phyloP scores from a whole-genome alignment of 1,140 invertebrate genomes.

The Caenorhabditis brenneri region DNA sequence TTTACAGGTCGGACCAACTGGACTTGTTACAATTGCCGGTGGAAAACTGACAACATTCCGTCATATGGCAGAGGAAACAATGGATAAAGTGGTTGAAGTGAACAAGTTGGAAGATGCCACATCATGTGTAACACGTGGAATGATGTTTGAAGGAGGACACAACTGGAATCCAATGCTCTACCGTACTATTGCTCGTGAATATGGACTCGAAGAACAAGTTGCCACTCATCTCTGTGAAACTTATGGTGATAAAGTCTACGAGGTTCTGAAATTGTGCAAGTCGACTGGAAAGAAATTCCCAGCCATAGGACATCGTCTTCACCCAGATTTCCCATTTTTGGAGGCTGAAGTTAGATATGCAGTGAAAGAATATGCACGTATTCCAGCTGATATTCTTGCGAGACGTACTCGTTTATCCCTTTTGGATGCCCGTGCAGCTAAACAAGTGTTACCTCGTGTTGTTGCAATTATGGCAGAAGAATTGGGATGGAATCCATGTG shows the following conservation, averaged over 20 bases:
- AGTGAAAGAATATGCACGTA: conserved; percentile 90
- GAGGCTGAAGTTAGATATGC: conserved; percentile 96
- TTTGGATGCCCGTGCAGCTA: conserved; percentile 89
- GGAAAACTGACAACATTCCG: conserved; percentile 99
- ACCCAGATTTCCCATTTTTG: conserved; percentile 97
- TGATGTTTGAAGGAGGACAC: conserved; percentile 91
- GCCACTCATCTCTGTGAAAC: conserved; percentile 91
- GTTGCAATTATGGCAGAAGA: conserved; percentile 96
- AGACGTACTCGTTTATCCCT: conserved; percentile 89
- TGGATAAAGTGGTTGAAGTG: conserved; percentile 85
- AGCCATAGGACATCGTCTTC: conserved; percentile 91
- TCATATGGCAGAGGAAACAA: conserved; percentile 93
- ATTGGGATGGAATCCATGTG: conserved; percentile 85
- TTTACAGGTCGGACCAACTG: conserved; percentile 78
- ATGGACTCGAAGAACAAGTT: conserved; percentile 77
- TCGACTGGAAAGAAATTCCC: conserved; percentile 93
- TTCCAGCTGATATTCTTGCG: conserved; percentile 94
- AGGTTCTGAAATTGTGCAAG: conserved; percentile 91
- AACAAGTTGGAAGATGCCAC: conserved; percentile 60
- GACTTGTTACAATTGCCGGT: conserved; percentile 94
- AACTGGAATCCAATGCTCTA: conserved; percentile 96
- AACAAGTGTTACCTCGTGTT: conserved; percentile 87
- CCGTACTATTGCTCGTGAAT: conserved; percentile 88
- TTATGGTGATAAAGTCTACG: conserved; percentile 95
- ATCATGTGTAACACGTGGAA: conserved; percentile 74